Conservation (phyloP, 1,140 invertebrate species). For the Oscheius sp. region DNA sequence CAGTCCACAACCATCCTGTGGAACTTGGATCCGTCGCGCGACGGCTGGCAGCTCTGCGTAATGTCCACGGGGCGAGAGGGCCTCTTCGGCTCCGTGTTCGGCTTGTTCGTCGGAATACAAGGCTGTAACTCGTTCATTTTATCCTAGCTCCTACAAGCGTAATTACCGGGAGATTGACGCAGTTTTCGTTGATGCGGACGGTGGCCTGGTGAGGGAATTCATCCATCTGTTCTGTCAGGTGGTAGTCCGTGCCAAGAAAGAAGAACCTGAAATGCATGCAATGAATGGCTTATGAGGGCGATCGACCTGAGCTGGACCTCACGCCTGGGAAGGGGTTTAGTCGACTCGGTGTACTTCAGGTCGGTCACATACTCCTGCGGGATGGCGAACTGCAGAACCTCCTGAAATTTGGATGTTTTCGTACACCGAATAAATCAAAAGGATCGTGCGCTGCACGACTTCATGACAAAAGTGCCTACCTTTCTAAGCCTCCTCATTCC, state of each 20-base stretch:
- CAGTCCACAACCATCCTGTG: slow-evolving; percentile 50
- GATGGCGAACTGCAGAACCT: background rate
- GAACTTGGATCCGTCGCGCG: background rate
- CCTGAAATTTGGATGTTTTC: background rate
- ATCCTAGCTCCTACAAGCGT: slow-evolving; percentile 61
- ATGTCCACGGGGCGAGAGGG: slow-evolving; percentile 95
- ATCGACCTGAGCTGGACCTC: slow-evolving; percentile 78
- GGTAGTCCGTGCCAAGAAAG: slow-evolving; percentile 73
- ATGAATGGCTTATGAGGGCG: slow-evolving; percentile 55
- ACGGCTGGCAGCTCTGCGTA: slow-evolving; percentile 73
- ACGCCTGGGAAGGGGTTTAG: slow-evolving; percentile 63
- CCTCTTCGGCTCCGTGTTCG: slow-evolving; percentile 90
- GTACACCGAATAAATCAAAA: background rate
- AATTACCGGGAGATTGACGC: slow-evolving; percentile 85
- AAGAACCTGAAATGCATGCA: slow-evolving; percentile 24
- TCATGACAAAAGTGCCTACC: too few species aligned
- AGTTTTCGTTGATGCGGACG: slow-evolving; percentile 91
- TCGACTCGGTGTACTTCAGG: slow-evolving; percentile 68
- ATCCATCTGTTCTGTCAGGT: slow-evolving; percentile 85
- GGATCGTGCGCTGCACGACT: background rate
- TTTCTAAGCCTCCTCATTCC: too few species aligned
- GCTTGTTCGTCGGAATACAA: slow-evolving; percentile 94
- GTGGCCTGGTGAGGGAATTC: slow-evolving; percentile 87
- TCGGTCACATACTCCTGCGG: background rate
- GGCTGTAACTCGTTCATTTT: slow-evolving; percentile 68